Conservation (phyloP, 2,797 vertebrate species). For the Nasua narica region DNA sequence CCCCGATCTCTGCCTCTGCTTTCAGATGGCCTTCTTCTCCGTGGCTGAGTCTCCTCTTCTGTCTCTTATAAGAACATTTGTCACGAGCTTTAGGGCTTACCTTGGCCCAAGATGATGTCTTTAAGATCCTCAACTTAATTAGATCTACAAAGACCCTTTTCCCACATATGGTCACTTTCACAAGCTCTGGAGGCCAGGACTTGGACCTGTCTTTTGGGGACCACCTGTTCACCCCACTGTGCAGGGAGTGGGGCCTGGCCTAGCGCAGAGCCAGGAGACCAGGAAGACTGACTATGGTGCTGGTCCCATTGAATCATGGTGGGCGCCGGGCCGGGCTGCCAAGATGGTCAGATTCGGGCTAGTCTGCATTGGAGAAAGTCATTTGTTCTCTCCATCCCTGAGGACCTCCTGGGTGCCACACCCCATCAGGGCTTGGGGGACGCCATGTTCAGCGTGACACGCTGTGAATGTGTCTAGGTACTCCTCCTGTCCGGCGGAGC, state of each 20-base stretch:
- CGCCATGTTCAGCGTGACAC: rapidly evolving
- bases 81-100: not conserved
- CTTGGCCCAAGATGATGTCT: not conserved
- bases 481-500: not conserved
- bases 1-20: not conserved
- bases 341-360: no score
- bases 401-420: not conserved
- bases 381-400: not conserved
- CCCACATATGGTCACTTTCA: not conserved
- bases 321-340: not conserved
- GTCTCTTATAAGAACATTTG: not conserved
- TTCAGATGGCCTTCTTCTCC: not conserved
- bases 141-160: not conserved
- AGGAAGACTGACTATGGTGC: not conserved
- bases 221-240: not conserved
- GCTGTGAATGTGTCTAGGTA: not conserved
- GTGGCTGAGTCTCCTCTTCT: not conserved
- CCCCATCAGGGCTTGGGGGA: not conserved
- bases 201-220: not conserved
- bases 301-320: not conserved
- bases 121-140: not conserved
- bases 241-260: not conserved
- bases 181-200: not conserved
- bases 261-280: not conserved
- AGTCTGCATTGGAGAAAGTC: not conserved